Evolutionary conservation across 2,888 invertebrate genomes (phyloP), one percentile per base, ranked within the genome.

Genomic region (Napeogenes inachia): DNA sequence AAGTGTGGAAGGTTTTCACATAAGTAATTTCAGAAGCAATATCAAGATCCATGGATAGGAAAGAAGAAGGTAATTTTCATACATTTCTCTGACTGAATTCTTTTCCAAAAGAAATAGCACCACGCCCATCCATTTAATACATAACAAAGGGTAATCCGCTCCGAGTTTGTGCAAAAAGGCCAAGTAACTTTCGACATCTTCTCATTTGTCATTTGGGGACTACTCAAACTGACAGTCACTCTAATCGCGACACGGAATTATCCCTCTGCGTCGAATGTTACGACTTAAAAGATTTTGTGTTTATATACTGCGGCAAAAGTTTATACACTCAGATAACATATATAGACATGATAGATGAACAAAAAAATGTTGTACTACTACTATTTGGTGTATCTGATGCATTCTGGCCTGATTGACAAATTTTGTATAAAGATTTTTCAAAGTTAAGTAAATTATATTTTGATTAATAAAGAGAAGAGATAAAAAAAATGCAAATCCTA

Each of bases 181-280:
- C 32, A 59, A 71, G 68, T 66, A 69, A 72, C 73, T 77, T 76
- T 68, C 70, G 73, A 78, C 77, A 69, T 77, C 73, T 73, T 71
- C 73, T 73, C 80, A 82, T 83, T 83, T 81, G 78, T 85, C 81
- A 81, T 79, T 73, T 75, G 70, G 73, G 73, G 73, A 5, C 72
- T 71, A 66, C 72, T 67, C 68, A 71, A 54, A 73, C 73, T 66
- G 72, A 72, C 73, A 73, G 71, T 69, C 70, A 66, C 70, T 73
- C 73, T 85, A 84, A 85, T 82, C 82, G 80, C 70, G 71, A 80
- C 80, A 75, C 58, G 74, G 78, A 76, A 83, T 85, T 81, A 82
- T 82, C 78, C 78, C 74, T 57, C 62, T 69, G 75, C 74, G 75
- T 70, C 70, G 67, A 74, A 74, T 75, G 73, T 75, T 75, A 67